A percentile compares a stretch with the other conserved stretches of the same genome.
Evolutionary conservation across 1,140 invertebrate genomes (phyloP).

Genomic region (Lutraria rhynchaena): DNA sequence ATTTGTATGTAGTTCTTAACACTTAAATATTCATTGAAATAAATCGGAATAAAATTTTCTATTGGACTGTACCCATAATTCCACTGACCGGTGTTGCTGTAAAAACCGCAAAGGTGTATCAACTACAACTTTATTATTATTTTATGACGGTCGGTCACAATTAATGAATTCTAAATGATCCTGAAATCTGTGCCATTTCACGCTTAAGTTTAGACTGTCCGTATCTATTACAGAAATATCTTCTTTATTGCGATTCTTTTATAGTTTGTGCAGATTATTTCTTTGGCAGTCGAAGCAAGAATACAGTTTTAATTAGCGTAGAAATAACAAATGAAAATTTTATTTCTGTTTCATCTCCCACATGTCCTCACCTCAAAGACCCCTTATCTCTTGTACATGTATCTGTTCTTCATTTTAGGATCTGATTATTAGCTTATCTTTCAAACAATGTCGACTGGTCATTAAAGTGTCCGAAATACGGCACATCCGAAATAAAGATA

Average conservation of each 20-base stretch:
- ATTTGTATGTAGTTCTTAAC: no score
- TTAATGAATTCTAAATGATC: constrained; percentile 60
- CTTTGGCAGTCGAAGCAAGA: not conserved
- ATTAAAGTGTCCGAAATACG: constrained; percentile 52
- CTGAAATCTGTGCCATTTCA: constrained; percentile 52
- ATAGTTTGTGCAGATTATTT: constrained; percentile 40
- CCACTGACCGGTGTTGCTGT: constrained; percentile 2
- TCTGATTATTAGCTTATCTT: no score
- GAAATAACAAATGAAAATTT: constrained; percentile 58
- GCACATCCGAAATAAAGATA: constrained; percentile 41
- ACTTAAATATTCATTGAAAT: constrained; percentile 6
- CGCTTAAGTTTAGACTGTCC: constrained; percentile 35
- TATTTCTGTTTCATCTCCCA: constrained; percentile 44
- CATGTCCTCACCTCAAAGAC: constrained; percentile 49
- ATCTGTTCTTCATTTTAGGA: no score
- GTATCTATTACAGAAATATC: constrained; percentile 40
- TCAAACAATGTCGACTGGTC: not conserved
- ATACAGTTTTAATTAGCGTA: constrained; percentile 54
- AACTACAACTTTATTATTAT: constrained; percentile 44
- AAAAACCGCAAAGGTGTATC: constrained; percentile 8
- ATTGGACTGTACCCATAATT: constrained; percentile 21
- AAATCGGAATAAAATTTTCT: constrained; percentile 46
- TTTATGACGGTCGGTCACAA: constrained; percentile 54
- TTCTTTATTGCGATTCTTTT: constrained; percentile 28
- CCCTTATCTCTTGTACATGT: constrained; percentile 29